Evolutionary conservation across 2,888 invertebrate species (phyloP).

Genomic region (Miltochrista miniata): DNA sequence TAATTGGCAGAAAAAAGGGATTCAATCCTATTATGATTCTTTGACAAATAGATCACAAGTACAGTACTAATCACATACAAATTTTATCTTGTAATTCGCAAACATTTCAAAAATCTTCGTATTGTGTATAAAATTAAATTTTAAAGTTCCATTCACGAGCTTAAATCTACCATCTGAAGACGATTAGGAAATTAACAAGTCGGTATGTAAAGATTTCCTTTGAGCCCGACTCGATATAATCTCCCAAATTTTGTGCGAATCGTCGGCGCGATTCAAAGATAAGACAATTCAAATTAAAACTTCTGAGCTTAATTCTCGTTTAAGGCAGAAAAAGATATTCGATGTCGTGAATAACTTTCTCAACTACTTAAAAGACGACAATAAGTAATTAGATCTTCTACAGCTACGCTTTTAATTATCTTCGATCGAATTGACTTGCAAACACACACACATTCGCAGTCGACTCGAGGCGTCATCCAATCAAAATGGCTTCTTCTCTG

Average conservation of each 20-base stretch:
- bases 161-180: no score
- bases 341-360: conserved; percentile 23
- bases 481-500: neutral
- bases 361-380: conserved; percentile 26
- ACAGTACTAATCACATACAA: no score
- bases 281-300: conserved; percentile 40
- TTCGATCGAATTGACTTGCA: no score
- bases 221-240: conserved; percentile 16
- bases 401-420: neutral
- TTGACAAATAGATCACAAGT: no score
- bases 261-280: conserved; percentile 32
- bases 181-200: neutral
- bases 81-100: no score
- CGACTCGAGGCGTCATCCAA: neutral
- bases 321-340: conserved; percentile 24
- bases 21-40: no score
- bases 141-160: no score
- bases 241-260: conserved; percentile 19
- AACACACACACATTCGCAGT: no score
- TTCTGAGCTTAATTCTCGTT: conserved; percentile 28
- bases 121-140: no score
- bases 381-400: conserved; percentile 30
- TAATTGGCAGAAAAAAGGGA: no score
- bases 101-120: no score
- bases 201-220: conserved; percentile 1